Base-by-base conservation (phyloP, 2,113 vertebrate species). In the Nanger granti region DNA sequence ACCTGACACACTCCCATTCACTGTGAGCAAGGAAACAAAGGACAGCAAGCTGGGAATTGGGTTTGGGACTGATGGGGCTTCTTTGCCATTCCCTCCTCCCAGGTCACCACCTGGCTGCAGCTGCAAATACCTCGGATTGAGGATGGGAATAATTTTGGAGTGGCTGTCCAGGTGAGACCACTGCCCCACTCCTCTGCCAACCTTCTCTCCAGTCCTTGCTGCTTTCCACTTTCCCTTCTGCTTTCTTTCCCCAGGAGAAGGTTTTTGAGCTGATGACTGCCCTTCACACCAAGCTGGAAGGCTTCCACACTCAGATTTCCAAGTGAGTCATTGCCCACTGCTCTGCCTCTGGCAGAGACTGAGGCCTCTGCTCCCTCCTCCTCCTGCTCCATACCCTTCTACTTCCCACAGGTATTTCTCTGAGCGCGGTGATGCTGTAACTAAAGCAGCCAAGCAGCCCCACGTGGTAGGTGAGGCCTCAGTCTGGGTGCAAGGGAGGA, bases 81-180 rank as follows among this genome's bases (percentile, higher is more conserved):
- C 41, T 47, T 73, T 73, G 49, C 69, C 37, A 18, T 93, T 94
- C 54, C 31, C n/a, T 82, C 13, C 55, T 28, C 34, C 76, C 93
- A 99, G 99, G 99, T 99, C 91, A 99, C 99, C 4, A 99, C 99
- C 97, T 99, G 99, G 99, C 97, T 99, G 76, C 99, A 99, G 55
- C 99, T 99, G 20, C 99, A 99, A 97, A 99, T 99, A 89, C 99
- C 99, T 22, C 99, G 98, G 96, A 99, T 99, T 98, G 99, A 99
- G 91, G 99, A 99, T 64, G 99, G 99, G 0, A 99, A 99, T 98
- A 99, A 99, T 98, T 99, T 99, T 93, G 99, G 99, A n/a, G 99
- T 99, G 62, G 99, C 99, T 3, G 99, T 99, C 26, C 99, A 99
- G 99, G 99, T 99, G 20, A 97, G 93, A 82, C 0, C 3, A 14